These are phyloP conservation scores for Drosophila carrolli DNA, from an alignment of 1,140 invertebrate species.

Conservation along the genomic window DNA sequence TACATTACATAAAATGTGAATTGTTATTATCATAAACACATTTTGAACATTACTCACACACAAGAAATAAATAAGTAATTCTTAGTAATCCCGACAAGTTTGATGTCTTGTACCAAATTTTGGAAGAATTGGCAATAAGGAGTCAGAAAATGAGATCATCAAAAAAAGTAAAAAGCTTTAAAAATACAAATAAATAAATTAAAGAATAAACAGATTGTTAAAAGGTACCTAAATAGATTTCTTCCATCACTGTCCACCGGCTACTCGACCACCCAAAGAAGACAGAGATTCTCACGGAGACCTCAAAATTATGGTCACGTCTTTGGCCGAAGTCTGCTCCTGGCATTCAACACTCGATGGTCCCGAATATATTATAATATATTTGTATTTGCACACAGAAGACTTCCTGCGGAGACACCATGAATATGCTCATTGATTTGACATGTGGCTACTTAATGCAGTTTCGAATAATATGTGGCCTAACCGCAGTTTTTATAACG, in stretches of 20 bases:
- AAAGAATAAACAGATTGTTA: no score
- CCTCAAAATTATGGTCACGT: conserved; percentile 22
- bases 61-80: no score
- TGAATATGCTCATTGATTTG: conserved; percentile 1
- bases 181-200: neutral
- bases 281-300: neutral
- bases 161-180: no score
- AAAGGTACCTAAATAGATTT: neutral
- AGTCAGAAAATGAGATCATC: no score
- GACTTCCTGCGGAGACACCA: neutral
- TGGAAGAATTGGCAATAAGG: no score
- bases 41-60: no score
- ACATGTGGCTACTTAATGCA: conserved; percentile 5
- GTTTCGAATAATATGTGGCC: neutral
- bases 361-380: neutral
- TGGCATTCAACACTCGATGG: conserved; percentile 18
- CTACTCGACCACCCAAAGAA: conserved; percentile 1
- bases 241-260: neutral
- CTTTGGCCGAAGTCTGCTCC: conserved; percentile 4
- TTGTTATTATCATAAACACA: no score
- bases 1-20: no score
- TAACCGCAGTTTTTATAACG: neutral
- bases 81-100: no score
- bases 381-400: neutral
- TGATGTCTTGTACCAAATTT: no score